phyloP scores from a whole-genome alignment of 2,797 vertebrate species.

The Sebastes hubbsi region DNA sequence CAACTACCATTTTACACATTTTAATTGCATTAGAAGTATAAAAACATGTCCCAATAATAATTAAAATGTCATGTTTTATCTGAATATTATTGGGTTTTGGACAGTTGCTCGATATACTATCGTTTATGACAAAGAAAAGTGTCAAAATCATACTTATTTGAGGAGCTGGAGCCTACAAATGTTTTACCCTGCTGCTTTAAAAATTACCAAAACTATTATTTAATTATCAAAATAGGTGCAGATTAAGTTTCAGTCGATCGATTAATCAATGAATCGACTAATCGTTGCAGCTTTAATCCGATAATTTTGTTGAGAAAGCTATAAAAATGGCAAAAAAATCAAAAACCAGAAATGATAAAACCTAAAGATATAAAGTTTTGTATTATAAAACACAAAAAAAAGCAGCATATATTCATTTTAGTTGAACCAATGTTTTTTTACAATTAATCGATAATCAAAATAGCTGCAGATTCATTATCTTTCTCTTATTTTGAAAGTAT shows the following conservation, averaged over 20 bases:
- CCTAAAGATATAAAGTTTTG: background rate
- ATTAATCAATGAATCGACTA: background rate
- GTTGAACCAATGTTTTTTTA: rapidly evolving
- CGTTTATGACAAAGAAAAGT: background rate
- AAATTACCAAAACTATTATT: background rate
- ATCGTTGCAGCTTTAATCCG: background rate
- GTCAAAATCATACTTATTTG: background rate
- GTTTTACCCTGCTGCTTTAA: background rate
- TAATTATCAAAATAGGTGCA: rapidly evolving
- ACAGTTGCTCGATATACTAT: background rate
- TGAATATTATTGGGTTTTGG: background rate
- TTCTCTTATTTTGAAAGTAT: background rate
- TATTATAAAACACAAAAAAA: background rate
- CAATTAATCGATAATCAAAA: background rate
- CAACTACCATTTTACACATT: background rate
- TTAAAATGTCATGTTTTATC: background rate
- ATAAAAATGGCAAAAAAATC: background rate
- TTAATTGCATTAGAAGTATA: too few relatives aligned
- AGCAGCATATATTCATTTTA: background rate
- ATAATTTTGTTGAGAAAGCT: rapidly evolving
- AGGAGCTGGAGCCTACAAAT: background rate
- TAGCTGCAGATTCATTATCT: background rate
- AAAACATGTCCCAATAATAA: background rate
- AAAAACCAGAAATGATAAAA: background rate
- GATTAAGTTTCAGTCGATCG: background rate